Base-by-base conservation (phyloP, 35 echinoderm and acorn worm species). In the Apostichopus japonicus region DNA sequence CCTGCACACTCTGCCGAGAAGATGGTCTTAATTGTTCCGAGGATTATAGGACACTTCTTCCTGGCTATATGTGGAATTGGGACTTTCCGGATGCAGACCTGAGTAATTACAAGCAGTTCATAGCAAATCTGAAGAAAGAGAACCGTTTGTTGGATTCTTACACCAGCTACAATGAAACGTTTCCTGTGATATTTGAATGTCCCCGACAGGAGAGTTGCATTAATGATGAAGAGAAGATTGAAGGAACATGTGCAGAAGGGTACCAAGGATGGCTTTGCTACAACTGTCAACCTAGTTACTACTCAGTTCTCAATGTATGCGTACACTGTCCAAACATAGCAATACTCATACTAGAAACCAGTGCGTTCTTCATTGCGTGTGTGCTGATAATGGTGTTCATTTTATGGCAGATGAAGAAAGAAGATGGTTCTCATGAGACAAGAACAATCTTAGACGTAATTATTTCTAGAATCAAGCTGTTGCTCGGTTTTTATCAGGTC, bases 1-100 rank as follows among this genome's bases (percentile, higher is more conserved):
- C 27, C 8, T 93, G 92, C 62, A 1, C 67, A 53, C 24, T 11
- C 1, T 93, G 92, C 14, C 8, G 78, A 55, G 56, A 77, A 51
- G 91, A 80, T 5, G 84, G 54, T 14, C 14, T 87, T 15, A 55
- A 87, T 61, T 87, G 92, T 75, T 86, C 81, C 1, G 21, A 33
- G 8, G 92, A 93, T 13, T 93, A 76, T 54, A 81, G 56, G 77
- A 54, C 70, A 5, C 63, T 93, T 5, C 21, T 76, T 51, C 92
- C 82, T 57, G 92, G 92, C 6, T 93, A 56, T 59, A 87, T 70
- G 44, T 93, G 92, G 92, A 55, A 59, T 10, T 93, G 92, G 92
- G 23, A 77, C 24, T 87, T 86, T 53, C 17, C 17, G 13, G 16
- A 7, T 9, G 54, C 33, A 19, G 23, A 56, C 53, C 53, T 93